Conservation (phyloP, 2,888 invertebrate species). For the Synergus itoensis region DNA sequence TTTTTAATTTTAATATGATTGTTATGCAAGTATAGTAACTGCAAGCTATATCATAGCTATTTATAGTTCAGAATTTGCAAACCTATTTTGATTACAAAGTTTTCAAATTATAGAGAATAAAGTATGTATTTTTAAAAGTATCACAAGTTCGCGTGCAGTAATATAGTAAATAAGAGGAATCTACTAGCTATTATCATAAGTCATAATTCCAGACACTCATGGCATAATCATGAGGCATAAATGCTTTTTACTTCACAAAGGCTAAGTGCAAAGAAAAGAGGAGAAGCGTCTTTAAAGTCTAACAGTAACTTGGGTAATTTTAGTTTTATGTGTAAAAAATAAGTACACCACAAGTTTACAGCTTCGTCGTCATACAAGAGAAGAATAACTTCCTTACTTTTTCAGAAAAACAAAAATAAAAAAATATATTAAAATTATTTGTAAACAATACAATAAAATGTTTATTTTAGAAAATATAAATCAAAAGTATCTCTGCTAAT, state of each 20-base stretch:
- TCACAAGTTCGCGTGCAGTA: slow-evolving; percentile 1
- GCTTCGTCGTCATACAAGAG: neutral
- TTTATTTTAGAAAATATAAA: neutral
- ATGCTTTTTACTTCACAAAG: neutral
- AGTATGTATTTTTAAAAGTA: slow-evolving; percentile 45
- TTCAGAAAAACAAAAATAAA: no score
- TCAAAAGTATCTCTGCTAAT: no score
- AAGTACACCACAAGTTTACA: neutral
- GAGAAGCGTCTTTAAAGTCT: neutral
- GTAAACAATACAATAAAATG: no score
- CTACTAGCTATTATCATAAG: slow-evolving; percentile 1
- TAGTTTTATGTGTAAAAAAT: slow-evolving; percentile 24
- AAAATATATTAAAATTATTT: no score
- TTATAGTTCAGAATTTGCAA: neutral
- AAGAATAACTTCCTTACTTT: no score
- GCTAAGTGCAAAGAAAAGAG: neutral
- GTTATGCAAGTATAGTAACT: neutral
- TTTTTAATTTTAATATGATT: neutral
- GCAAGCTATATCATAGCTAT: neutral
- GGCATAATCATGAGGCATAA: slow-evolving; percentile 6
- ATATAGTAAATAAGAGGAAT: slow-evolving; percentile 1
- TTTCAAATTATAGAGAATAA: slow-evolving; percentile 49
- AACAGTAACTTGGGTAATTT: slow-evolving; percentile 19
- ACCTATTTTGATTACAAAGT: slow-evolving; percentile 19
- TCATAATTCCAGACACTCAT: slow-evolving; percentile 3